Conservation (phyloP, 2,888 invertebrate species). For the Caenorhabditis zanzibari region DNA sequence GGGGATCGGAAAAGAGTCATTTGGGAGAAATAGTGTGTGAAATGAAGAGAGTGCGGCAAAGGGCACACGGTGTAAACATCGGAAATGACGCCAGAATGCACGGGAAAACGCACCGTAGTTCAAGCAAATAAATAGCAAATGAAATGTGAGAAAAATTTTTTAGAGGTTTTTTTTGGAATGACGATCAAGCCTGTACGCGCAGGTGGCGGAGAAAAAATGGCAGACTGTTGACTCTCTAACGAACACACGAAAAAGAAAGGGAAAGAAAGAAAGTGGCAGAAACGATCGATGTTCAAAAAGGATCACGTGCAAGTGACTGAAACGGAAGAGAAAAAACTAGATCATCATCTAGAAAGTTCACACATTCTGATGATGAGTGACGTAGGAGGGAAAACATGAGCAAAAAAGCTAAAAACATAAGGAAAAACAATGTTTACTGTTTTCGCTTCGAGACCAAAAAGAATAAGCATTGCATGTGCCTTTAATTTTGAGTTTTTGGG, state of each 20-base stretch:
- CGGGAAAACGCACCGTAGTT: conserved; percentile 42
- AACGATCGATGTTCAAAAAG: conserved; percentile 4
- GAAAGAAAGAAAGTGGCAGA: not conserved
- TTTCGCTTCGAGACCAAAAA: too few species aligned
- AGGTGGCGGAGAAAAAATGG: conserved; percentile 2
- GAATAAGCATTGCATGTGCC: too few species aligned
- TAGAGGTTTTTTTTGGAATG: not conserved
- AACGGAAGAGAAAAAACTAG: too few species aligned
- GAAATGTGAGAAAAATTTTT: not conserved
- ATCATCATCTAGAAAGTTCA: not conserved
- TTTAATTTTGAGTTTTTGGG: too few species aligned
- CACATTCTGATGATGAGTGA: not conserved
- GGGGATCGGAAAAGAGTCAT: conserved; percentile 11
- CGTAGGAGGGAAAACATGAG: not conserved
- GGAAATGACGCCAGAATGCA: conserved; percentile 32
- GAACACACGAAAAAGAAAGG: not conserved
- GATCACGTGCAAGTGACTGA: too few species aligned
- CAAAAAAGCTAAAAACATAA: not conserved
- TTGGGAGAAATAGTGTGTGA: conserved; percentile 33
- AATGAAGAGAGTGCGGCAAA: conserved; percentile 34
- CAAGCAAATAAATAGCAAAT: not conserved
- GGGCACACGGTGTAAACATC: conserved; percentile 58
- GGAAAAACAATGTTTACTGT: too few species aligned
- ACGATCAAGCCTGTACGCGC: conserved; percentile 9
- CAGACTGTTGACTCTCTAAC: conserved; percentile 14